Conservation (phyloP, 1,140 invertebrate genomes). For the Conus betulinus region DNA sequence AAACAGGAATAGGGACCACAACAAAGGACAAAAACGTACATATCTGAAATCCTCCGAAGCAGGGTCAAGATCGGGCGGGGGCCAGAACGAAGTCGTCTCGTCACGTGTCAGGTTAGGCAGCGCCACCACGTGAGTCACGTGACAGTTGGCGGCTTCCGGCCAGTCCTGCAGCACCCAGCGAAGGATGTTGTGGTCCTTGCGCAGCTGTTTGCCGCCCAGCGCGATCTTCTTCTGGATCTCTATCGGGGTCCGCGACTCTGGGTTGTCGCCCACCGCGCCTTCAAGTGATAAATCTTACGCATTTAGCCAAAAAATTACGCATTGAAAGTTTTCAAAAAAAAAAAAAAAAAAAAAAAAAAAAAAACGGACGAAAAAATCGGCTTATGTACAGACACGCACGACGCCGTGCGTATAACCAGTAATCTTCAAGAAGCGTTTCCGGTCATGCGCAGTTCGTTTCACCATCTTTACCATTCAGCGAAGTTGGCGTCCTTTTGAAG, state of each 20-base stretch:
- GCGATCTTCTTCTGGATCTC: conserved; percentile 22
- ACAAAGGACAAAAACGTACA: not conserved
- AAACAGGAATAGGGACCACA: too few relatives aligned
- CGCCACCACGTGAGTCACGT: conserved; percentile 31
- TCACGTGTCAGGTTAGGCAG: conserved; percentile 33
- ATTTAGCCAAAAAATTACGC: too few relatives aligned
- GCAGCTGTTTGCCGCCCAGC: conserved; percentile 22
- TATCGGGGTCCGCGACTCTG: not conserved
- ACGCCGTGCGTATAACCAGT: too few relatives aligned
- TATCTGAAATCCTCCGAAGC: conserved; percentile 5
- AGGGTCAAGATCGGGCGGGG: conserved; percentile 4
- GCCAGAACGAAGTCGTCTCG: conserved; percentile 24
- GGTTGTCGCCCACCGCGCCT: conserved; percentile 35
- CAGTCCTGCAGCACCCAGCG: conserved; percentile 35
- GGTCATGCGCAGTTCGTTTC: too few relatives aligned
- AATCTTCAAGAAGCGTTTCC: too few relatives aligned
- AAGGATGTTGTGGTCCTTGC: conserved; percentile 35
- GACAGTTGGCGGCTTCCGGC: not conserved
- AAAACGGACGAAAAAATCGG: too few relatives aligned
- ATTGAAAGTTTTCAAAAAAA: too few relatives aligned
- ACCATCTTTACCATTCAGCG: too few relatives aligned
- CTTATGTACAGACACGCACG: too few relatives aligned
- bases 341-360: too few relatives aligned
- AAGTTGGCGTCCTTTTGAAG: too few relatives aligned
- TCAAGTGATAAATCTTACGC: too few relatives aligned